phyloP scores from a whole-genome alignment of 1,140 invertebrate genomes.

The Anastrepha obliqua region DNA sequence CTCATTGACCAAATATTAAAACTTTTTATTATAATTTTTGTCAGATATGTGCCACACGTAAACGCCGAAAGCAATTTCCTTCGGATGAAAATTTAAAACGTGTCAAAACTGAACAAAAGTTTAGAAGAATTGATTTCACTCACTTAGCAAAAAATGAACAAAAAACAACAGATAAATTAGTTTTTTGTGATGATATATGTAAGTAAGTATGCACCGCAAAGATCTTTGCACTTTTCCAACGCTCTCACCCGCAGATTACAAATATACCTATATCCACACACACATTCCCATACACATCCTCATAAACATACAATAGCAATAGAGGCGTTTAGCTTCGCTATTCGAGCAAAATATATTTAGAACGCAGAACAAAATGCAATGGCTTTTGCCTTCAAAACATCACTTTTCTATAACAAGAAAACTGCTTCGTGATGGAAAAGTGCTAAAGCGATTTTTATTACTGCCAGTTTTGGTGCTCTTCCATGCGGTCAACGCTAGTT shows the following conservation, averaged over 20 bases:
- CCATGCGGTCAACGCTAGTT: neutral
- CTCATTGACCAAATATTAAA: neutral
- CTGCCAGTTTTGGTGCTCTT: neutral
- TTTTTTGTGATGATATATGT: neutral
- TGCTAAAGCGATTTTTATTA: neutral
- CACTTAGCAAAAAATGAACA: neutral
- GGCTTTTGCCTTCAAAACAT: slow-evolving; percentile 41
- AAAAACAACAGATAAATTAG: neutral
- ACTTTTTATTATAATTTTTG: slow-evolving; percentile 6
- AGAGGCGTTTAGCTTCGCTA: neutral
- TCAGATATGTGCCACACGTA: neutral
- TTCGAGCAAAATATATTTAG: neutral
- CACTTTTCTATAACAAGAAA: slow-evolving; percentile 48
- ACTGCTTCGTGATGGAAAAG: slow-evolving; percentile 39
- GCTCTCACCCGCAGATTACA: neutral
- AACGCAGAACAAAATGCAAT: neutral
- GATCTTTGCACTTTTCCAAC: neutral
- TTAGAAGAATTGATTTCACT: neutral
- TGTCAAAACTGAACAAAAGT: neutral
- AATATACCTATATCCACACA: neutral
- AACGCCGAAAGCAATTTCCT: slow-evolving; percentile 27
- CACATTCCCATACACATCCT: neutral
- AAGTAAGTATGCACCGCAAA: neutral
- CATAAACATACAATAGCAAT: neutral
- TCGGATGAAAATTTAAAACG: slow-evolving; percentile 1